phyloP scores from a whole-genome alignment of 1,140 invertebrate species.

The Medauroidea extradentata region DNA sequence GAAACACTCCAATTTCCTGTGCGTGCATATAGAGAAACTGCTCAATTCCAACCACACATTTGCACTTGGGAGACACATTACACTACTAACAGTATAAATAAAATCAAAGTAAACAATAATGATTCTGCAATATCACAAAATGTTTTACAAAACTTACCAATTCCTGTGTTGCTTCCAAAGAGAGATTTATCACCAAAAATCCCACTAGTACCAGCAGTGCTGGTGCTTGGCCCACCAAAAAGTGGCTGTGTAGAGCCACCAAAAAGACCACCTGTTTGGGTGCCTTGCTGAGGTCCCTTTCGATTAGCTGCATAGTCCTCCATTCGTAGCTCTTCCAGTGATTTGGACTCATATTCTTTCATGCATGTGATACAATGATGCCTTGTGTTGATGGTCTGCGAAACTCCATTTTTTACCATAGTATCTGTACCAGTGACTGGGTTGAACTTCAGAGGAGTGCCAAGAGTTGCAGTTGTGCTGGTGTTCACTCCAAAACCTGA shows the following conservation, averaged over 20 bases:
- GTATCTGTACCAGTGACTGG: conserved; percentile 85
- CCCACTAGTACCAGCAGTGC: conserved; percentile 35
- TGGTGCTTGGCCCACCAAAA: conserved; percentile 49
- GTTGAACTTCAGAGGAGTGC: conserved; percentile 81
- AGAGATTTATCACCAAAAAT: conserved; percentile 23
- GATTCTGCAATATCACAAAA: no score
- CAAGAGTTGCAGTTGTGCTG: conserved; percentile 32
- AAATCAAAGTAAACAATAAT: no score
- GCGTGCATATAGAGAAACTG: no score
- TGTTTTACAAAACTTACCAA: no score
- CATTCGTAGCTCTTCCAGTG: conserved; percentile 85
- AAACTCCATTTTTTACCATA: conserved; percentile 80
- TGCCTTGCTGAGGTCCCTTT: conserved; percentile 62
- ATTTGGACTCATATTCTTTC: conserved; percentile 96
- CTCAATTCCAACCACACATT: no score
- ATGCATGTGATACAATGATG: conserved; percentile 96
- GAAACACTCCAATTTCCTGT: no score
- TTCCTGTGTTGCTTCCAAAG: conserved; percentile 4
- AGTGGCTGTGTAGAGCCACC: conserved; percentile 43
- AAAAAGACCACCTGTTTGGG: conserved; percentile 48
- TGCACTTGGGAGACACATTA: no score
- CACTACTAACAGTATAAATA: no score
- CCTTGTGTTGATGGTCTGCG: conserved; percentile 79
- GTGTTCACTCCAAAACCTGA: conserved; percentile 12
- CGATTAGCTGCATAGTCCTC: conserved; percentile 90